A percentile compares a stretch with the other conserved stretches of the same genome.
These are phyloP conservation scores for Pollachius pollachius DNA, from an alignment of 2,113 vertebrate genomes.

Conservation along the genomic window DNA sequence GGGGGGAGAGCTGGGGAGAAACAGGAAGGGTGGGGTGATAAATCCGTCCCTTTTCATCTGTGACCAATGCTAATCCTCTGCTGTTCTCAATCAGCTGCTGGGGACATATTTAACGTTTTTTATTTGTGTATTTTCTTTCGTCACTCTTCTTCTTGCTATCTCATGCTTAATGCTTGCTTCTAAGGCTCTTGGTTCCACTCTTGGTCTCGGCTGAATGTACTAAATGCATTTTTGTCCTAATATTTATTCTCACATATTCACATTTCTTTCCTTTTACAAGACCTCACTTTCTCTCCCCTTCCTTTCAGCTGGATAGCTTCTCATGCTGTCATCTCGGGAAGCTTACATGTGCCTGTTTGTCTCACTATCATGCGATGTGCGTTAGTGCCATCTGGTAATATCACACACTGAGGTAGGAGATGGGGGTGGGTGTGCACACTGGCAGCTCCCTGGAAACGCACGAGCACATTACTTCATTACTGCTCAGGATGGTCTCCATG, in stretches of 20 bases:
- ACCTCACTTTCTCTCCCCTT: neutral
- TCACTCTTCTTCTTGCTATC: constrained; percentile 29
- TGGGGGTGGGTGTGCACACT: constrained; percentile 50
- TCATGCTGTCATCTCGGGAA: constrained; percentile 28
- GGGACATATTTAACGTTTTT: constrained; percentile 45
- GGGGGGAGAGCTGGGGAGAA: constrained; percentile 27
- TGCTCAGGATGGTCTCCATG: constrained; percentile 62
- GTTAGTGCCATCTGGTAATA: too few species aligned
- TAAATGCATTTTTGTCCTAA: neutral
- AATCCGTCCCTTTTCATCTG: constrained; percentile 58
- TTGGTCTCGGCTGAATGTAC: too few species aligned
- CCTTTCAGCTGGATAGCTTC: constrained; percentile 8
- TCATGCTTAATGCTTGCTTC: constrained; percentile 9
- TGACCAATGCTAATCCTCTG: constrained; percentile 57
- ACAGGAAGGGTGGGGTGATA: constrained; percentile 35
- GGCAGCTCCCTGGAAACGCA: constrained; percentile 59
- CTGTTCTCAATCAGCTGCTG: constrained; percentile 50
- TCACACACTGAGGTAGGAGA: constrained; percentile 43
- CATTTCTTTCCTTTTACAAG: constrained; percentile 15
- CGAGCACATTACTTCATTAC: constrained; percentile 55
- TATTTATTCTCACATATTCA: neutral
- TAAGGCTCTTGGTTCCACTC: constrained; percentile 9
- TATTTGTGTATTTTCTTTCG: constrained; percentile 31
- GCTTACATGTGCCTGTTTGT: constrained; percentile 30
- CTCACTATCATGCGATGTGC: neutral